phyloP scores from a whole-genome alignment of 2,113 vertebrate species.

The Phylloscopus trochilus region DNA sequence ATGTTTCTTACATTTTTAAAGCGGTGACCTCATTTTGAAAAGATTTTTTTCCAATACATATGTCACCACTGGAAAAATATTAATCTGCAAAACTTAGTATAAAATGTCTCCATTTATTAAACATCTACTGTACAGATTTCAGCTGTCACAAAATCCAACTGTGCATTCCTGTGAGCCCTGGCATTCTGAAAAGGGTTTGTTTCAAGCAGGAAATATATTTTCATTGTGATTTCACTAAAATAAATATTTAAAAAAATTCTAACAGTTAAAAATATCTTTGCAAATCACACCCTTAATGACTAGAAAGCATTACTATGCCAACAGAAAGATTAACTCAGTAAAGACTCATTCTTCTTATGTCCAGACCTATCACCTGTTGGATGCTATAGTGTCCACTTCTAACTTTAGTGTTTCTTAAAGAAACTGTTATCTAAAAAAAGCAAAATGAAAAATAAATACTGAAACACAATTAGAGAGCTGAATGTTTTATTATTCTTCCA shows the following conservation, averaged over 20 bases:
- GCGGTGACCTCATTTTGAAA: slow-evolving; percentile 56
- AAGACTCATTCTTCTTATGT: neutral
- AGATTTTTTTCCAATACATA: slow-evolving; percentile 41
- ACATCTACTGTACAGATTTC: slow-evolving; percentile 46
- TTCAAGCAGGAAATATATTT: slow-evolving; percentile 29
- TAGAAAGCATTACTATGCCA: neutral
- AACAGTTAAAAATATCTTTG: neutral
- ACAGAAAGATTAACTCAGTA: neutral
- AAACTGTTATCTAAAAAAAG: neutral
- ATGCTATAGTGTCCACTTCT: neutral
- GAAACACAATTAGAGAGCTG: neutral
- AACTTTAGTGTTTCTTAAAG: neutral
- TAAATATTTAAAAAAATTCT: slow-evolving; percentile 33
- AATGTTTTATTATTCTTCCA: neutral
- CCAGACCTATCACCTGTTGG: neutral
- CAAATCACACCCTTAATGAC: neutral
- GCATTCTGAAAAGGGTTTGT: slow-evolving; percentile 12
- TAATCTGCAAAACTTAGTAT: slow-evolving; percentile 59
- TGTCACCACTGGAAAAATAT: slow-evolving; percentile 57
- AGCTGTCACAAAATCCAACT: slow-evolving; percentile 57
- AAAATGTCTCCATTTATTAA: slow-evolving; percentile 58
- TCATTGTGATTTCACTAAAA: slow-evolving; percentile 39
- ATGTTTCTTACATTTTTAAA: slow-evolving; percentile 69
- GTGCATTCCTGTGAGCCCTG: neutral
- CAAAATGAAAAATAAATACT: neutral